These are phyloP conservation scores for Plumapathes pennacea DNA, from an alignment of 92 coral and sea anemone species.

Conservation along the genomic window DNA sequence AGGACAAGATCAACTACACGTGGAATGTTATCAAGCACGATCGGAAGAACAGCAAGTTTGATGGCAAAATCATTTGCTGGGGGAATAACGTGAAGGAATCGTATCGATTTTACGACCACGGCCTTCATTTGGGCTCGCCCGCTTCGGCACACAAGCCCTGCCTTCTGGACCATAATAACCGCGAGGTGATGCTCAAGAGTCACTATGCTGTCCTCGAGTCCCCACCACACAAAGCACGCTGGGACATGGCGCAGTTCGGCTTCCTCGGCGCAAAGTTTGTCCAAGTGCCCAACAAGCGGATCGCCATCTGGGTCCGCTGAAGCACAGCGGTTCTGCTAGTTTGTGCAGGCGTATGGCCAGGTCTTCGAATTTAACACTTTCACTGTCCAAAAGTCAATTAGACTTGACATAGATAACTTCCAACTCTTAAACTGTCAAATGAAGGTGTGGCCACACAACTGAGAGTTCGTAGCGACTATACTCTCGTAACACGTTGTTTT, in stretches of 20 bases:
- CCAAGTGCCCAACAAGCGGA: constrained; percentile 78
- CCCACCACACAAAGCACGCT: constrained; percentile 73
- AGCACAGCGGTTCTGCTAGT: background rate
- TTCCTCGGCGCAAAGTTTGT: constrained; percentile 86
- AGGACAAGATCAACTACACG: constrained; percentile 81
- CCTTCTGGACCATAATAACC: constrained; percentile 79
- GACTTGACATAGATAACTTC: too few relatives aligned
- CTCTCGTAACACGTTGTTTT: too few relatives aligned
- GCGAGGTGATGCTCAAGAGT: constrained; percentile 91
- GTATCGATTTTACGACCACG: constrained; percentile 93
- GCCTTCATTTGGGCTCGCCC: constrained; percentile 96
- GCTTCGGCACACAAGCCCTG: constrained; percentile 81
- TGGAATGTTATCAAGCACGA: constrained; percentile 89
- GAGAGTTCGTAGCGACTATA: too few relatives aligned
- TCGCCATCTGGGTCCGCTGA: constrained; percentile 98
- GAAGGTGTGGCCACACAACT: too few relatives aligned
- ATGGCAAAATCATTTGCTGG: constrained; percentile 89
- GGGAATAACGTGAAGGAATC: constrained; percentile 71
- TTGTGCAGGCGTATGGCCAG: too few relatives aligned
- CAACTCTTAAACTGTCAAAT: too few relatives aligned
- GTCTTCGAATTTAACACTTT: too few relatives aligned
- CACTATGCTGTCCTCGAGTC: constrained; percentile 86
- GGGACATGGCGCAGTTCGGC: constrained; percentile 99
- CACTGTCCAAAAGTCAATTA: too few relatives aligned
- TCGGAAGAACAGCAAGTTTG: constrained; percentile 64